Evolutionary conservation across 2,797 vertebrate species (phyloP).

Genomic region (Morelia viridis): DNA sequence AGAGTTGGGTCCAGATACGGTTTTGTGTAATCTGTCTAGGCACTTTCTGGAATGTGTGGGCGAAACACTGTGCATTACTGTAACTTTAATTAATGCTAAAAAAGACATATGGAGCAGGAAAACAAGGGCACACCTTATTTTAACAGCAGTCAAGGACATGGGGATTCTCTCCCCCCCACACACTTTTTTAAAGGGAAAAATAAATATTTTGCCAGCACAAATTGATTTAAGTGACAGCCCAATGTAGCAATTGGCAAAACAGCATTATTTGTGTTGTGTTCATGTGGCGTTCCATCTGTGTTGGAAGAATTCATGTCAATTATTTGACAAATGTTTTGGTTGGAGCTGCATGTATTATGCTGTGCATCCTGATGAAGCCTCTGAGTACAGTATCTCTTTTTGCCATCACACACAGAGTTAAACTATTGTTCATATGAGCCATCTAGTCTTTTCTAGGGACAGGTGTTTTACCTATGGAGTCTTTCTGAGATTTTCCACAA

Average conservation of each 20-base stretch:
- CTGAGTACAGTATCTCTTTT: neutral
- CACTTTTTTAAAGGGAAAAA: neutral
- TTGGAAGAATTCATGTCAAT: neutral
- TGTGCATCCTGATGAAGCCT: neutral
- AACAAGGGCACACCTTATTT: constrained; percentile 23
- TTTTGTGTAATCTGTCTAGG: constrained; percentile 14
- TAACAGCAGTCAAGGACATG: neutral
- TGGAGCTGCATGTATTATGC: neutral
- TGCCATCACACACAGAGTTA: constrained; percentile 12
- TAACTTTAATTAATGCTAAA: constrained; percentile 9
- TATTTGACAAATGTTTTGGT: constrained; percentile 14
- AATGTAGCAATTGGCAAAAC: constrained; percentile 1
- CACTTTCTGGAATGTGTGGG: neutral
- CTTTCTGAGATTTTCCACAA: neutral
- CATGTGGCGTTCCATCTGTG: neutral
- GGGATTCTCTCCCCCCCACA: neutral
- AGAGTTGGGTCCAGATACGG: neutral
- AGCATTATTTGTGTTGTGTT: neutral
- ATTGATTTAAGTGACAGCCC: neutral
- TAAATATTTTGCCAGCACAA: constrained; percentile 23
- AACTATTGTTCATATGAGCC: neutral
- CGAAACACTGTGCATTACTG: neutral
- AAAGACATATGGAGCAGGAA: constrained; percentile 20
- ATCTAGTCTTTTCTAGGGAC: neutral
- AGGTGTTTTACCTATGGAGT: neutral